These are phyloP conservation scores for Tachystola acroxantha DNA, from an alignment of 2,888 invertebrate species.

Conservation along the genomic window DNA sequence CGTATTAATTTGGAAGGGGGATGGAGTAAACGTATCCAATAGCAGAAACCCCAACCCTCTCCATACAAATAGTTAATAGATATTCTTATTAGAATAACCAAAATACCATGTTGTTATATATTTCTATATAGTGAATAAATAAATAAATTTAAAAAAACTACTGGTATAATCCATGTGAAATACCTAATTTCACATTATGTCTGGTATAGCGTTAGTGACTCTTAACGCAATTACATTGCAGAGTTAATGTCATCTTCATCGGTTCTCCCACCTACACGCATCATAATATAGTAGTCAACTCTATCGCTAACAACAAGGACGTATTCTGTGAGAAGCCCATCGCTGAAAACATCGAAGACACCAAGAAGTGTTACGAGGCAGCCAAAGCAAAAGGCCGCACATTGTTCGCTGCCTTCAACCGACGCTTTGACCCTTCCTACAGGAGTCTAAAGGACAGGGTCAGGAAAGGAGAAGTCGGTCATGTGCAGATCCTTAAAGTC, in stretches of 20 bases:
- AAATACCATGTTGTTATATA: too few species aligned
- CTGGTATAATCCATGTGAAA: too few species aligned
- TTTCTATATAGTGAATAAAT: too few species aligned
- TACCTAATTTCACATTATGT: too few species aligned
- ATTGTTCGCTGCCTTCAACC: slow-evolving; percentile 82
- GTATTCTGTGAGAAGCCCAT: slow-evolving; percentile 86
- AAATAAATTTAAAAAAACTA: too few species aligned
- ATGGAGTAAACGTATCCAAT: too few species aligned
- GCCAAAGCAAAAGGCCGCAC: slow-evolving; percentile 74
- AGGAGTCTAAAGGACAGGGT: slow-evolving; percentile 65
- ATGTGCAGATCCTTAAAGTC: slow-evolving; percentile 80
- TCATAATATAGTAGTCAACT: slow-evolving; percentile 71
- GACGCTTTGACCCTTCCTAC: slow-evolving; percentile 82
- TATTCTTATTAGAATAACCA: too few species aligned
- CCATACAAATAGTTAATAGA: too few species aligned
- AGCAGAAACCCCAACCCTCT: too few species aligned
- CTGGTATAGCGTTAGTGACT: too few species aligned
- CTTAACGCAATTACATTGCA: too few species aligned
- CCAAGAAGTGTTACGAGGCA: slow-evolving; percentile 76
- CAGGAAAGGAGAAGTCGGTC: slow-evolving; percentile 78
- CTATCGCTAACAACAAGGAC: slow-evolving; percentile 76
- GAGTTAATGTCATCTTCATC: slow-evolving; percentile 62
- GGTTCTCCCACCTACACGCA: slow-evolving; percentile 80
- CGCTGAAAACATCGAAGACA: slow-evolving; percentile 72
- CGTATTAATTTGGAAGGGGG: too few species aligned